phyloP scores from a whole-genome alignment of 2,888 invertebrate species.

The Limenitis camilla region DNA sequence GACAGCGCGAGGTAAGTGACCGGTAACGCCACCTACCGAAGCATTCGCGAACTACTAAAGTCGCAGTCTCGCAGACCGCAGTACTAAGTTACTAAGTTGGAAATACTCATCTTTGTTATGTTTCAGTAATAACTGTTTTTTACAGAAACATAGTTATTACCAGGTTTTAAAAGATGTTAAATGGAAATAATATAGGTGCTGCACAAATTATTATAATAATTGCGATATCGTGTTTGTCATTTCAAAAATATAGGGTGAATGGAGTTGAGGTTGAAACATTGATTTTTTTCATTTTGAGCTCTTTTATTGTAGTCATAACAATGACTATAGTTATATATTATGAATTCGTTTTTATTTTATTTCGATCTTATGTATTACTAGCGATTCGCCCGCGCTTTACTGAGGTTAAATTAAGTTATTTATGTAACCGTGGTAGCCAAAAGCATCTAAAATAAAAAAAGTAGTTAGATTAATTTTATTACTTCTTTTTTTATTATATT shows the following conservation, averaged over 20 bases:
- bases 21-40: constrained; percentile 47
- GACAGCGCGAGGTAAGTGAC: constrained; percentile 38
- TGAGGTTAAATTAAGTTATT: too few relatives aligned
- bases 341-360: too few relatives aligned
- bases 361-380: too few relatives aligned
- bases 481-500: too few relatives aligned
- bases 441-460: too few relatives aligned
- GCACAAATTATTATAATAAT: not conserved
- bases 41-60: not conserved
- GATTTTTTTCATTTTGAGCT: not conserved
- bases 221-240: not conserved
- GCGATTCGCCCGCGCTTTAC: too few relatives aligned
- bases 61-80: too few relatives aligned
- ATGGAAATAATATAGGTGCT: not conserved
- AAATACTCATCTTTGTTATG: not conserved
- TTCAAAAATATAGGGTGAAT: not conserved
- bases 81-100: not conserved
- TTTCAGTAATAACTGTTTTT: not conserved
- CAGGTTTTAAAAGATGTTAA: not conserved
- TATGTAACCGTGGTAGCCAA: too few relatives aligned
- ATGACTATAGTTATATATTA: too few relatives aligned
- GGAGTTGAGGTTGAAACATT: not conserved
- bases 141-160: not conserved
- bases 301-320: too few relatives aligned
- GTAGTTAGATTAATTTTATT: too few relatives aligned